A percentile compares a stretch with the other conserved stretches of the same genome.
phyloP scores from a whole-genome alignment of 1,140 invertebrate species.

The Lordiphosa clarofinis region DNA sequence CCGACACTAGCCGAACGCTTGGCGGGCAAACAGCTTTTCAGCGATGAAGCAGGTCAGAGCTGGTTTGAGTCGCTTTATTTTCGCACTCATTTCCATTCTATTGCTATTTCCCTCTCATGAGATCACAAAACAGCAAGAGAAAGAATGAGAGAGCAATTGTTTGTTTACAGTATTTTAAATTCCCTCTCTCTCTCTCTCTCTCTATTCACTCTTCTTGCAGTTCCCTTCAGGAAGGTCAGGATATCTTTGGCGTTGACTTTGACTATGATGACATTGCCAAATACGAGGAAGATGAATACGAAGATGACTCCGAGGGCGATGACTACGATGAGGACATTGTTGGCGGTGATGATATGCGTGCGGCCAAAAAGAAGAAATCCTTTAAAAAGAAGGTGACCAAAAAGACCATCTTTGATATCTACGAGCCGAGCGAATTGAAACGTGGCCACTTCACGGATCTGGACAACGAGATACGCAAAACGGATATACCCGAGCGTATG shows the following conservation, averaged over 20 bases:
- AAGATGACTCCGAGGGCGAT: constrained; percentile 89
- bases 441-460: constrained; percentile 96
- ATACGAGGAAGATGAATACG: constrained; percentile 92
- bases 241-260: constrained; percentile 99
- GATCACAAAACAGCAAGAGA: too few species aligned
- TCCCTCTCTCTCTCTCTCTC: too few species aligned
- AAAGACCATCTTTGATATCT: constrained; percentile 97
- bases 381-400: constrained; percentile 88
- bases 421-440: constrained; percentile 98
- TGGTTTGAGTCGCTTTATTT: too few species aligned
- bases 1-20: too few species aligned
- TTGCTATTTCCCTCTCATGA: too few species aligned
- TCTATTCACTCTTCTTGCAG: constrained; percentile 76
- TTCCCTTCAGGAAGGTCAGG: constrained; percentile 97
- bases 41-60: too few species aligned
- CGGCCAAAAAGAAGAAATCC: constrained; percentile 85
- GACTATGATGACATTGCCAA: constrained; percentile 97
- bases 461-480: constrained; percentile 94
- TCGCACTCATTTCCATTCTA: too few species aligned
- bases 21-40: too few species aligned
- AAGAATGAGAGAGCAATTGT: too few species aligned
- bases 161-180: too few species aligned
- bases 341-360: constrained; percentile 82
- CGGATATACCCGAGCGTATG: constrained; percentile 95
- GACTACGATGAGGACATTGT: constrained; percentile 85